Base-by-base conservation (phyloP, 2,113 vertebrate genomes). In the Tenebrosternarchus preto region DNA sequence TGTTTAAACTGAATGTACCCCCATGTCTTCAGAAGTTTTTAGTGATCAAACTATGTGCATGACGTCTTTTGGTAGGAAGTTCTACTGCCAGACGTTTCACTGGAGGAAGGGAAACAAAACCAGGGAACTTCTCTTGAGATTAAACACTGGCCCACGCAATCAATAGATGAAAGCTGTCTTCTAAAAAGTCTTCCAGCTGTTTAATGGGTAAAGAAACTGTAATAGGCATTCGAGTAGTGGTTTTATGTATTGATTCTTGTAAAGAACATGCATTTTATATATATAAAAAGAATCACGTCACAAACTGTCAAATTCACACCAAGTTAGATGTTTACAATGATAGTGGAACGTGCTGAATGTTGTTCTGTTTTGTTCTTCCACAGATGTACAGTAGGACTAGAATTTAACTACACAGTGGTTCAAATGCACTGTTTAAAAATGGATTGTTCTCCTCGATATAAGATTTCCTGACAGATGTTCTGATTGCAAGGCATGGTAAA, bases 351-450 rank as follows among this genome's bases (percentile, higher is more conserved):
- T 24, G 1, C 22, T 61, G 24, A 12, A 4, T 61, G 59, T 27
- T 8, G 59, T 81, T 75, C 57, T 36, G 76, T 61, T 73, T 70
- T 25, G 90, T 89, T 85, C 90, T 87, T 90, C 88, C 84, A 82
- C 56, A 87, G 73, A 83, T 59, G 89, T 92, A 46, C 11, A 9
- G 39, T 90, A 87, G 66, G 84, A 88, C 85, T 90, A 89, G 90
- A 87, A 80, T 87, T 92, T 92, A 92, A 93, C 88, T 91, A 83
- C 88, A 83, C 86, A 87, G 87, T 82, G 82, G 87, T 88, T 95
- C 94, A 93, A 90, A 36, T 36, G 33, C 6, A 36, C 6, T 97
- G 96, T 95, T 97, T 97, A 95, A 91, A 95, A 94, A 96, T 91
- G 92, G 92, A 90, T 92, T 91, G 90, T 86, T 90, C 90, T 92